phyloP scores from a whole-genome alignment of 2,888 invertebrate genomes.

The Euclidia mi region DNA sequence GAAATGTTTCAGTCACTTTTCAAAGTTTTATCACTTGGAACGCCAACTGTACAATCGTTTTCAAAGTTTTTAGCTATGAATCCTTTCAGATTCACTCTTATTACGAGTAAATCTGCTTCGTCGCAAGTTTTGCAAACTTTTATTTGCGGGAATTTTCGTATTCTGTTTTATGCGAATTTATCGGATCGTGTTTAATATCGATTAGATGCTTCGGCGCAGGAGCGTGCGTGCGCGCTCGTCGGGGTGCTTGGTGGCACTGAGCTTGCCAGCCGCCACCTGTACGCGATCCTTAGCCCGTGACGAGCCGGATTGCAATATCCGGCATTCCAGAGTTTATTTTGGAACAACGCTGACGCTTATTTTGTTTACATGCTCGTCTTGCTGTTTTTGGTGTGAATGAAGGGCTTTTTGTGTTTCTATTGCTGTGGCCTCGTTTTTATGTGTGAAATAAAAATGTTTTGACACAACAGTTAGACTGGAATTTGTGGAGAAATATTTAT shows the following conservation, averaged over 20 bases:
- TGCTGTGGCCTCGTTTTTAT: slow-evolving; percentile 28
- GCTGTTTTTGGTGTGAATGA: slow-evolving; percentile 67
- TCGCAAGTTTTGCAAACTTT: not conserved
- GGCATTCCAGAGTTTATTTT: slow-evolving; percentile 87
- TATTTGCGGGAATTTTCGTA: not conserved
- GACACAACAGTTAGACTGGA: not conserved
- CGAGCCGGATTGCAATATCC: slow-evolving; percentile 81
- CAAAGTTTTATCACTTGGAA: slow-evolving; percentile 5
- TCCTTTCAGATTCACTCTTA: not conserved
- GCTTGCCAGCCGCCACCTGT: slow-evolving; percentile 62
- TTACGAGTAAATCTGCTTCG: not conserved
- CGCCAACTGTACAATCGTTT: not conserved
- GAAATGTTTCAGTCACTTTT: slow-evolving; percentile 3
- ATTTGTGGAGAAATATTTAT: too few relatives aligned
- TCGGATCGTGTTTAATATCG: slow-evolving; percentile 74
- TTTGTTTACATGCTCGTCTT: slow-evolving; percentile 80
- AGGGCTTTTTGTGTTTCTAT: slow-evolving; percentile 51
- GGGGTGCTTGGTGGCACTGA: slow-evolving; percentile 59
- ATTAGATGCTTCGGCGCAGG: slow-evolving; percentile 41
- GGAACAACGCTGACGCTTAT: slow-evolving; percentile 74
- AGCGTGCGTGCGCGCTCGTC: slow-evolving; percentile 60
- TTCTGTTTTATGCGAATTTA: slow-evolving; percentile 15
- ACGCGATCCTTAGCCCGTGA: slow-evolving; percentile 58
- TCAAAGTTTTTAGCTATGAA: not conserved
- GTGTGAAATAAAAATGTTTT: slow-evolving; percentile 13